Percentiles rank a stretch among this genome's conserved stretches.
Evolutionary conservation across 2,113 vertebrate genomes (phyloP).

Genomic region (Tinamus guttatus): DNA sequence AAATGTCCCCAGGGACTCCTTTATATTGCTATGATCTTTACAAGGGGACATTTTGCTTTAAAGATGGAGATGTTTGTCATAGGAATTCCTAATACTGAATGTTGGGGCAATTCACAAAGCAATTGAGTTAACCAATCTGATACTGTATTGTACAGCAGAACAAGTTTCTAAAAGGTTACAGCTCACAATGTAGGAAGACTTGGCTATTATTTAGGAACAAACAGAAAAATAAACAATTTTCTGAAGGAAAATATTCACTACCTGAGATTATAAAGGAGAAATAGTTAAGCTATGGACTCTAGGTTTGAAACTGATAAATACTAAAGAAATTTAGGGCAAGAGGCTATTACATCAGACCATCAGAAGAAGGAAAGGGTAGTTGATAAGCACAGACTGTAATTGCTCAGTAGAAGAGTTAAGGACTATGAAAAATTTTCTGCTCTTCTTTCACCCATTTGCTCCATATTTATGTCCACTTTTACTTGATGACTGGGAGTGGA

Average conservation of each 20-base stretch:
- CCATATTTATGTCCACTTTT: background rate
- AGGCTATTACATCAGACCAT: background rate
- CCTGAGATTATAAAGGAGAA: background rate
- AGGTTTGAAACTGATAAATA: slow-evolving; percentile 15
- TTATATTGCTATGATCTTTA: background rate
- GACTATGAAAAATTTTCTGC: background rate
- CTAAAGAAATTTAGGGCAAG: slow-evolving; percentile 28
- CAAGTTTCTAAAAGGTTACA: background rate
- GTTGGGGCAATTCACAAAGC: background rate
- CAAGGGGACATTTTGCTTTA: background rate
- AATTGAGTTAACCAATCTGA: background rate
- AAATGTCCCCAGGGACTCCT: background rate
- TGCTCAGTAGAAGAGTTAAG: background rate
- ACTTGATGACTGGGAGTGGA: background rate
- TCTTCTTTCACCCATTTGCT: background rate
- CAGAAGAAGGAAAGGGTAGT: slow-evolving; percentile 19
- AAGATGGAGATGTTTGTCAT: background rate
- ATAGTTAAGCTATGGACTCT: slow-evolving; percentile 22
- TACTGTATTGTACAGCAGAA: background rate
- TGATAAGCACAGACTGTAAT: background rate
- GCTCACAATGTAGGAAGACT: background rate
- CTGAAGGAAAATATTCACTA: background rate
- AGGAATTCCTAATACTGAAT: background rate
- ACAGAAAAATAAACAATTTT: background rate
- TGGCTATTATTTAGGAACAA: background rate